Percentiles rank a stretch among this genome's conserved stretches.
phyloP scores from a whole-genome alignment of 2,797 vertebrate species.

The Leucoraja ocellata region DNA sequence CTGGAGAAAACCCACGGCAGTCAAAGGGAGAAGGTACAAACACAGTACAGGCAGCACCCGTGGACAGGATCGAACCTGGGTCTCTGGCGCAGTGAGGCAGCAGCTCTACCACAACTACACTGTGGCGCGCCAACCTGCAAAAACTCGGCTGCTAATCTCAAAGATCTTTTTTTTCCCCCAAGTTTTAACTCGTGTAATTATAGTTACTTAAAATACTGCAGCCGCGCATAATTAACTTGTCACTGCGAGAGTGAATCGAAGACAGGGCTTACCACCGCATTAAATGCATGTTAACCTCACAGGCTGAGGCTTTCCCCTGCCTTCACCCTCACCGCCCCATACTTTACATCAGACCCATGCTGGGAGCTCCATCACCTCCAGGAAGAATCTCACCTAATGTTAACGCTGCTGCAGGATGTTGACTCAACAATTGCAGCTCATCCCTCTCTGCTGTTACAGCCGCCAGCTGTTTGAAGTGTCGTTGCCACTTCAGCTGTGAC shows the following conservation, averaged over 20 bases:
- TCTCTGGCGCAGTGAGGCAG: no score
- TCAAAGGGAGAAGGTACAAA: no score
- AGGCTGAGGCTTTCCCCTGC: background rate
- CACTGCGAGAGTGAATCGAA: background rate
- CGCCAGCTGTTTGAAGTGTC: background rate
- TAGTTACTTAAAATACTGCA: constrained; percentile 23
- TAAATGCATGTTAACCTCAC: background rate
- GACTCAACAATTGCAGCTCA: no score
- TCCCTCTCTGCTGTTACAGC: background rate
- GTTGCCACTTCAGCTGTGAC: background rate
- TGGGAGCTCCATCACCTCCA: no score
- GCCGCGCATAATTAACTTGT: constrained; percentile 25
- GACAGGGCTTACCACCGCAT: background rate
- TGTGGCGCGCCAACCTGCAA: background rate
- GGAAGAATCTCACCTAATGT: background rate
- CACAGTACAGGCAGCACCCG: no score
- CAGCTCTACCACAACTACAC: no score
- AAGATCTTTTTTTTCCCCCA: background rate
- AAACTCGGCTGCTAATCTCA: background rate
- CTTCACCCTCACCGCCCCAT: background rate
- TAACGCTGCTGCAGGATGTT: background rate
- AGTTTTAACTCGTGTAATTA: constrained; percentile 21
- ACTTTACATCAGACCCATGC: background rate
- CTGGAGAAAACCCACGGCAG: no score
- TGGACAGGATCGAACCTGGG: no score